Evolutionary conservation across 2,888 invertebrate genomes (phyloP).

Genomic region (Aporophyla nigra): DNA sequence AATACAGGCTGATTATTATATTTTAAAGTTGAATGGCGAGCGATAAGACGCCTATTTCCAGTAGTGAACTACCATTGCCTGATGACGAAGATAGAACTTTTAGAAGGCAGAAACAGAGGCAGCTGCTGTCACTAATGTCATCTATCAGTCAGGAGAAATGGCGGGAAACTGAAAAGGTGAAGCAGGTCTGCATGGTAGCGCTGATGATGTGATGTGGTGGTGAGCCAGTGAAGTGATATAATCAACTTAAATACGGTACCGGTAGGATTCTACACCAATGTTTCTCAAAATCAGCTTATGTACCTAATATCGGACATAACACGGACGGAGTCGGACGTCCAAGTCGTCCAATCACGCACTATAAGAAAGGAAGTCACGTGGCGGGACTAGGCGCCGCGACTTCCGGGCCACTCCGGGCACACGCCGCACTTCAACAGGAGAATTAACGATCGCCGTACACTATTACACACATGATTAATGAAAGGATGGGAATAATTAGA

Average conservation of each 20-base stretch:
- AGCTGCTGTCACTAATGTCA: no score
- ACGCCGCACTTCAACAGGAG: neutral
- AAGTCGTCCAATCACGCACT: constrained; percentile 21
- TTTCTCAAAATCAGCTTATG: neutral
- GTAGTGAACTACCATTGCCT: no score
- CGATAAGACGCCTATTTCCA: neutral
- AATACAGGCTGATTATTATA: no score
- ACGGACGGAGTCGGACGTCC: constrained; percentile 14
- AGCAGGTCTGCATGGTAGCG: no score
- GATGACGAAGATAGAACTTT: neutral
- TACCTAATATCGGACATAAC: constrained; percentile 7
- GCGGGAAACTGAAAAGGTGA: no score
- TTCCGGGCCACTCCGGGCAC: constrained; percentile 52
- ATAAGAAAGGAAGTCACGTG: constrained; percentile 62
- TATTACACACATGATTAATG: constrained; percentile 44
- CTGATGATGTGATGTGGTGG: no score
- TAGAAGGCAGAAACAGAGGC: neutral
- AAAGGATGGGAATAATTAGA: constrained; percentile 30
- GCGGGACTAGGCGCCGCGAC: constrained; percentile 56
- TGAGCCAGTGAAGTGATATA: no score
- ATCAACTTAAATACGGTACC: no score
- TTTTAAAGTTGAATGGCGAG: neutral
- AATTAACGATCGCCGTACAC: constrained; percentile 23
- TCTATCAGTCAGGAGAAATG: no score
- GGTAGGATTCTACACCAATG: no score